Percentiles rank a stretch among this genome's conserved stretches.
phyloP scores from a whole-genome alignment of 35 echinoderm and acorn worm species.

The Lytechinus variegatus region DNA sequence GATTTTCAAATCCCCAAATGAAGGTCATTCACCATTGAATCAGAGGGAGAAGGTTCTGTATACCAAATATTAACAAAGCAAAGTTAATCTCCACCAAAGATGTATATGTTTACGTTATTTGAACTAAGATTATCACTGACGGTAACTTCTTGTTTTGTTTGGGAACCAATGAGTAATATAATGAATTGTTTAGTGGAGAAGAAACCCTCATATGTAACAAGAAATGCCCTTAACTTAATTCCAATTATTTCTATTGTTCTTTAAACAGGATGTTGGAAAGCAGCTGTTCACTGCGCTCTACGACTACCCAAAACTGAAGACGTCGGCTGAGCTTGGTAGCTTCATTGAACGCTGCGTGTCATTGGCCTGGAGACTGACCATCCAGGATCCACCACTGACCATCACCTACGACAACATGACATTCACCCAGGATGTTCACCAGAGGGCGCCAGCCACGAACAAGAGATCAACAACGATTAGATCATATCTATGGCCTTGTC shows the following conservation, averaged over 20 bases:
- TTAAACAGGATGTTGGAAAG: constrained; percentile 53
- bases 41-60: too few relatives aligned
- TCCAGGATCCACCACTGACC: constrained; percentile 61
- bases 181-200: too few relatives aligned
- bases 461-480: constrained; percentile 49
- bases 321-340: constrained; percentile 34
- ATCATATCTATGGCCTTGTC: constrained; percentile 67
- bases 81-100: too few relatives aligned
- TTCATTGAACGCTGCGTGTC: constrained; percentile 66
- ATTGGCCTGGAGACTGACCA: constrained; percentile 67
- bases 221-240: not conserved
- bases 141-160: too few relatives aligned
- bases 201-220: not conserved
- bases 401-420: constrained; percentile 61
- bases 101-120: too few relatives aligned
- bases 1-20: too few relatives aligned
- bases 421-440: constrained; percentile 54
- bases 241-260: not conserved
- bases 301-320: constrained; percentile 64
- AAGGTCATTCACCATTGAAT: too few relatives aligned
- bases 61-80: too few relatives aligned
- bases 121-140: too few relatives aligned
- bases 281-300: constrained; percentile 18
- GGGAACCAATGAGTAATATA: too few relatives aligned
- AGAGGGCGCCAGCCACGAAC: constrained; percentile 60